phyloP scores from a whole-genome alignment of 2,797 vertebrate genomes.

The Malurus splendens region DNA sequence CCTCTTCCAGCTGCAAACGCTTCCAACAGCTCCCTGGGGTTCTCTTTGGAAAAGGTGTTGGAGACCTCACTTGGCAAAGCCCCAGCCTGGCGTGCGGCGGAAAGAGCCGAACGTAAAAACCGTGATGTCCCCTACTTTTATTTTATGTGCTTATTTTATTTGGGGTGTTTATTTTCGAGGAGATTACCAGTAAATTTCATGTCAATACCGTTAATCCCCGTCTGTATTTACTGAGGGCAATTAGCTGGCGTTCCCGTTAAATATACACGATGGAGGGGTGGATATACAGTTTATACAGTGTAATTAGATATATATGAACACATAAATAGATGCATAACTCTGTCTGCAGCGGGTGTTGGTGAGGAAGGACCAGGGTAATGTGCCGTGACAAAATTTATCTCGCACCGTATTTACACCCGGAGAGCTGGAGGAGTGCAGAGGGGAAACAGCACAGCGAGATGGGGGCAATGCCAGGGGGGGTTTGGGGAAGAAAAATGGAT shows the following conservation, averaged over 20 bases:
- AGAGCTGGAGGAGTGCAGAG: background rate
- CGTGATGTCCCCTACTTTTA: background rate
- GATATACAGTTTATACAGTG: constrained; percentile 30
- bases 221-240: constrained; percentile 41
- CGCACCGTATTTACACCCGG: constrained; percentile 13
- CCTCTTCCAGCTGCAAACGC: background rate
- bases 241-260: constrained; percentile 27
- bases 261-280: constrained; percentile 11
- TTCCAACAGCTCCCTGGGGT: accelerated
- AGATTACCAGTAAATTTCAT: constrained; percentile 23
- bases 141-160: constrained; percentile 20
- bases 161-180: constrained; percentile 18
- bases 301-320: constrained; percentile 49
- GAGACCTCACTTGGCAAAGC: background rate
- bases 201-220: constrained; percentile 32
- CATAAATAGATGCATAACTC: constrained; percentile 56
- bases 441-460: background rate
- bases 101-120: background rate
- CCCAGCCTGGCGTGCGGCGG: accelerated
- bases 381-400: constrained; percentile 55
- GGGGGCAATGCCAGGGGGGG: background rate
- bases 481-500: accelerated
- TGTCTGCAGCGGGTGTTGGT: constrained; percentile 19
- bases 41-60: background rate
- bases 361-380: constrained; percentile 53